Percentiles rank a stretch among this genome's conserved stretches.
Conservation (phyloP, 2,113 vertebrate species). For the Corapipo altera region DNA sequence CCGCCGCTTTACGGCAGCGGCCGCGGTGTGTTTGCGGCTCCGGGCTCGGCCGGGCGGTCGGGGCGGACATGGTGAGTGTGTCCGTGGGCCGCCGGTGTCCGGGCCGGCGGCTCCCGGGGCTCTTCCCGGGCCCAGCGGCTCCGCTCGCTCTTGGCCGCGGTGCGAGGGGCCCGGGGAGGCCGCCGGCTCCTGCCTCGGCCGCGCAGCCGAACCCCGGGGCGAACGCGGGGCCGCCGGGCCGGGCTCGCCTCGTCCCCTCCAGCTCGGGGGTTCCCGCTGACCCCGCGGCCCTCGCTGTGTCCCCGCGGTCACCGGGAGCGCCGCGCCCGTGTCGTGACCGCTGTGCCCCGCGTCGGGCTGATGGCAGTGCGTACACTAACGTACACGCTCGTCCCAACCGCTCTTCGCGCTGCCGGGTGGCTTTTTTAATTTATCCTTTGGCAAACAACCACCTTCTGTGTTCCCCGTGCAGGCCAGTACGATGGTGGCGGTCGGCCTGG, state of each 20-base stretch:
- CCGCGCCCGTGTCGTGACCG: background rate
- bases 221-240: background rate
- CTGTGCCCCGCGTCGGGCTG: background rate
- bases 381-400: fast-evolving
- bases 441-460: background rate
- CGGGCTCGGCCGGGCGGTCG: background rate
- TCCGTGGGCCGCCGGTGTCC: fast-evolving
- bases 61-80: conserved; percentile 39
- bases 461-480: conserved; percentile 79
- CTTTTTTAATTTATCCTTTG: fast-evolving
- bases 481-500: conserved; percentile 88
- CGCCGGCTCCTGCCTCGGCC: background rate
- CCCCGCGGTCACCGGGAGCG: background rate
- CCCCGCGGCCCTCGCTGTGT: background rate
- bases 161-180: background rate
- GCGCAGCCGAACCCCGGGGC: too few relatives aligned
- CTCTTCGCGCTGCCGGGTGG: background rate
- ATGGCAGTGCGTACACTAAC: background rate
- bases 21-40: background rate
- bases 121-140: too few relatives aligned
- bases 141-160: too few relatives aligned
- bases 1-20: background rate
- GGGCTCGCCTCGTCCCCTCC: fast-evolving
- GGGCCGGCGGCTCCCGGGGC: too few relatives aligned
- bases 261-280: background rate